Evolutionary conservation across 2,888 invertebrate genomes (phyloP).

Genomic region (Ceratothoa steindachneri): DNA sequence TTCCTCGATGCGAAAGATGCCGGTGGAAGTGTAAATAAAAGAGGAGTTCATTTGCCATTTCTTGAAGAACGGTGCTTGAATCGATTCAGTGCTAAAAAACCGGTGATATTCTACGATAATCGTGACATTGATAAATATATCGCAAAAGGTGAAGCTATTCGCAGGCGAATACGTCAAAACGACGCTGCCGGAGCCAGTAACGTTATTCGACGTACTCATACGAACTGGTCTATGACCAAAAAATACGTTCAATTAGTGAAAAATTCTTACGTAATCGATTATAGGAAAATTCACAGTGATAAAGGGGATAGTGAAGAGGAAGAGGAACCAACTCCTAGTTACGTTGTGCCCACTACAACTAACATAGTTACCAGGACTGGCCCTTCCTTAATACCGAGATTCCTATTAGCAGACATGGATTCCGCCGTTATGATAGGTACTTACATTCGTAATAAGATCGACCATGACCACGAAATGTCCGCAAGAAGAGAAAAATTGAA

Average conservation of each 20-base stretch:
- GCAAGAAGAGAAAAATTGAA: slow-evolving; percentile 24
- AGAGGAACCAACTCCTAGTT: slow-evolving; percentile 2
- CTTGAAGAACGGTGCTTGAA: slow-evolving; percentile 66
- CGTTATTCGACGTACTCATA: slow-evolving; percentile 44
- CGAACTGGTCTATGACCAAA: slow-evolving; percentile 46
- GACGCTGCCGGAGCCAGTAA: slow-evolving; percentile 35
- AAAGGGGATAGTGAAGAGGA: neutral
- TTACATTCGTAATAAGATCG: slow-evolving; percentile 32
- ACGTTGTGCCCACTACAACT: no score
- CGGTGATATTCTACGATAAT: slow-evolving; percentile 60
- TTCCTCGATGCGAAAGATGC: slow-evolving; percentile 68
- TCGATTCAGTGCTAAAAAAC: slow-evolving; percentile 64
- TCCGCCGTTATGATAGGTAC: neutral
- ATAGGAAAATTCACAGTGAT: slow-evolving; percentile 27
- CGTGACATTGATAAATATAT: slow-evolving; percentile 37
- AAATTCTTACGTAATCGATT: slow-evolving; percentile 34
- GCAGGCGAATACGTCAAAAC: slow-evolving; percentile 44
- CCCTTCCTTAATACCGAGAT: neutral
- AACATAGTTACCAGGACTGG: neutral
- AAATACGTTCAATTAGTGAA: slow-evolving; percentile 45
- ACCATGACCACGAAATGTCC: slow-evolving; percentile 28
- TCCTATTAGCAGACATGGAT: slow-evolving; percentile 10
- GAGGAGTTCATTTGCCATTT: slow-evolving; percentile 64
- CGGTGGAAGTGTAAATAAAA: slow-evolving; percentile 23
- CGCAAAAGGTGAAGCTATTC: slow-evolving; percentile 39